Base-by-base conservation (phyloP, 2,888 invertebrate genomes). In the Tuberolachnus salignus region DNA sequence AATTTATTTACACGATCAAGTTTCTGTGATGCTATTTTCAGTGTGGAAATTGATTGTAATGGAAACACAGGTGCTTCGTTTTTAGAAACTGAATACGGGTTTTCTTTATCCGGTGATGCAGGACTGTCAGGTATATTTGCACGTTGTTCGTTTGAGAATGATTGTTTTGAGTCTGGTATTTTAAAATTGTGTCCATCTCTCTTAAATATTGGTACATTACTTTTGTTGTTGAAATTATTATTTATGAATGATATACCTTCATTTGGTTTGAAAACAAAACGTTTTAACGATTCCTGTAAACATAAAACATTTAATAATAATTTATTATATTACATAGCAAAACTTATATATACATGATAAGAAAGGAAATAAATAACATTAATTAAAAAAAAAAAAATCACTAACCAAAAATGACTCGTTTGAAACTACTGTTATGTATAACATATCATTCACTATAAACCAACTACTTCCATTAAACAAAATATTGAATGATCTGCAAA, bases 401-500 rank as follows among this genome's bases (percentile, higher is more conserved):
- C 80, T 81, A 81, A 83, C 83, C 83, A 85, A 87, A 4, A 87
- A 85, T 85, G 92, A 92, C 8, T 88, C 89, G 42, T 88, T 87
- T 0, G 92, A 91, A 10, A 95, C 91, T 84, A 91, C 92, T 14
- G 91, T 90, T 80, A 97, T 86, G 82, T 90, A 92, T 2, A 95
- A 86, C 85, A 92, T 89, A 85, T 97, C 97, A 84, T 96, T 97
- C 81, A 91, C 89, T 84, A 97, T 94, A 84, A 93, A 93, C 86
- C 93, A 94, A 6, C 95, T 94, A 21, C 89, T 88, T 19, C 90
- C 91, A 82, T 91, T 90, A 1, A 94, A 93, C 66, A 94, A 92
- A 82, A 95, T 91, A 26, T 92, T 88, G 82, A 94, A 91, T 0
- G 92, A 91, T 71, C 94, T 88, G 83, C 91, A 91, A 86, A 94